Percentiles rank a stretch among this genome's conserved stretches.
Conservation (phyloP, 2,113 vertebrate genomes). For the Bungarus multicinctus region DNA sequence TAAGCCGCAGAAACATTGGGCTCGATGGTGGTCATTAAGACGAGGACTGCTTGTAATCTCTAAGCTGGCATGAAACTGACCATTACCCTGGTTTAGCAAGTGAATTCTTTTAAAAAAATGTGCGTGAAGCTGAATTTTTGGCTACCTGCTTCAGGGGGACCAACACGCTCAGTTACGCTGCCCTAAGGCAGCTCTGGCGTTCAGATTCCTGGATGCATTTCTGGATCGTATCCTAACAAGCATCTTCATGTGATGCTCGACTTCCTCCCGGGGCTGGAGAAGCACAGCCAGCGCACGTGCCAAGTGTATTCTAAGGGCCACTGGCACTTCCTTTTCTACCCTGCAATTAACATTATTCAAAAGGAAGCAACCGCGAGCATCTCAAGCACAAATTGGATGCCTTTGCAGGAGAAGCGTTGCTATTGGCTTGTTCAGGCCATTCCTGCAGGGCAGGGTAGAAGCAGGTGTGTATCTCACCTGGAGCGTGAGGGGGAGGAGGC, state of each 20-base stretch:
- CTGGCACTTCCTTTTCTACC: background rate
- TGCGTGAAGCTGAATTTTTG: background rate
- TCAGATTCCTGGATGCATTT: background rate
- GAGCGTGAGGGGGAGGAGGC: too few species aligned
- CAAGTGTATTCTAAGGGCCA: background rate
- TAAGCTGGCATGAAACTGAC: background rate
- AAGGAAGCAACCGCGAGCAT: background rate
- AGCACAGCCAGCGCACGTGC: background rate
- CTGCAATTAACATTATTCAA: background rate
- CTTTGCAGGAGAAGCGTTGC: background rate
- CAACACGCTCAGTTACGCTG: background rate
- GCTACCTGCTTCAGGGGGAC: background rate
- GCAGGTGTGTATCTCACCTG: background rate
- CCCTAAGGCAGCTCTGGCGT: background rate
- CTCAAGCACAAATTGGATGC: background rate
- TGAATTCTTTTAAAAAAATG: too few species aligned
- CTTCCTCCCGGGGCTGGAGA: background rate
- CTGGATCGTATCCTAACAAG: background rate
- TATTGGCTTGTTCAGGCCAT: too few species aligned
- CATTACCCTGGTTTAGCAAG: background rate
- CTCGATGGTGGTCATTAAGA: rapidly evolving
- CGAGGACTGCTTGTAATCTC: background rate
- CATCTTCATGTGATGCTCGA: too few species aligned
- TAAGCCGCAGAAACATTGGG: too few species aligned
- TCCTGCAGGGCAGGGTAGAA: too few species aligned